Conservation (phyloP, 1,140 invertebrate species). For the Heliconius nattereri region DNA sequence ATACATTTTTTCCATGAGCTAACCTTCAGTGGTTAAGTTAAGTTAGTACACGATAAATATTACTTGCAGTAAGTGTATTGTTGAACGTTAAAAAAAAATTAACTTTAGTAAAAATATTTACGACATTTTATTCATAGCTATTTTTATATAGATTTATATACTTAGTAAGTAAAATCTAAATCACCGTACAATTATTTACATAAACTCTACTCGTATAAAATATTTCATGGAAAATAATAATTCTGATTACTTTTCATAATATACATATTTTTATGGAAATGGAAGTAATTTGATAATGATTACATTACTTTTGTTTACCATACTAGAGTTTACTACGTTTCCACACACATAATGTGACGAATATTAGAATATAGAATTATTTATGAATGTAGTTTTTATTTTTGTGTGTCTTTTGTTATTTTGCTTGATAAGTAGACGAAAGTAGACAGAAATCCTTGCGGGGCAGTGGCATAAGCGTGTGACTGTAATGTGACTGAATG, state of each 20-base stretch:
- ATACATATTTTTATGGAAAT: not conserved
- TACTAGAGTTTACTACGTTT: not conserved
- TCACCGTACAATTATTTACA: too few species aligned
- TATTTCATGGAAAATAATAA: not conserved
- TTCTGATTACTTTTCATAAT: not conserved
- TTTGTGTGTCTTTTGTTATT: not conserved
- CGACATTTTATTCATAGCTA: not conserved
- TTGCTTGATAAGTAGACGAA: not conserved
- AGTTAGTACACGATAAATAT: too few species aligned
- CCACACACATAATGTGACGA: not conserved
- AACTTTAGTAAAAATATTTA: too few species aligned
- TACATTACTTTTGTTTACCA: slow-evolving; percentile 3
- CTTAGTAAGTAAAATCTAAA: too few species aligned
- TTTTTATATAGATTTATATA: not conserved
- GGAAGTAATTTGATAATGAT: not conserved
- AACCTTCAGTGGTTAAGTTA: too few species aligned
- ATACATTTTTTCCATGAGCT: too few species aligned
- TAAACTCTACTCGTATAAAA: not conserved
- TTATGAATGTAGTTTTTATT: not conserved
- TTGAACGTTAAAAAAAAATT: not conserved
- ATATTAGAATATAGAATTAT: not conserved
- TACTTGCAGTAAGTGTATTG: not conserved
- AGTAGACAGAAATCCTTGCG: not conserved
- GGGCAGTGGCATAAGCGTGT: too few species aligned
- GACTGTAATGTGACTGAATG: too few species aligned